Evolutionary conservation across 2,888 invertebrate species (phyloP).

Genomic region (Spialia ferax): DNA sequence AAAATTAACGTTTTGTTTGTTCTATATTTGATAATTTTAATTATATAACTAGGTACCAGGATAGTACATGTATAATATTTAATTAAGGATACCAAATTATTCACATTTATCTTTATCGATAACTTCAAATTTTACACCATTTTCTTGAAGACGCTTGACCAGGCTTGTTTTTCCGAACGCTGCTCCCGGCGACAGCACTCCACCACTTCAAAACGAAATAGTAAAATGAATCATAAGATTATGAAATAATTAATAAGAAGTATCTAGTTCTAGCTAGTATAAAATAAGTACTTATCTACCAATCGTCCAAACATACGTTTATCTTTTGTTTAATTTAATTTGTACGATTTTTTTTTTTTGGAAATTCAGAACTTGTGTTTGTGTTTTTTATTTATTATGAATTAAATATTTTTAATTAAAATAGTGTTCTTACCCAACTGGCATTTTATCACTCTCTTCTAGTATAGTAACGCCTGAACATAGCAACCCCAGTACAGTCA

Average conservation of each 20-base stretch:
- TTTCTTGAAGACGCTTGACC: slow-evolving; percentile 16
- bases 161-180: slow-evolving; percentile 15
- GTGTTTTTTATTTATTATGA: too few relatives aligned
- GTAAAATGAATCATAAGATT: not conserved
- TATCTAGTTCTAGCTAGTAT: too few relatives aligned
- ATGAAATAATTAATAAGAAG: not conserved
- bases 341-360: too few relatives aligned
- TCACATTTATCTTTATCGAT: slow-evolving; percentile 2
- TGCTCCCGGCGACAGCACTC: slow-evolving; percentile 16
- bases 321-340: too few relatives aligned
- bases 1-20: too few relatives aligned
- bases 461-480: slow-evolving; percentile 1
- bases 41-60: too few relatives aligned
- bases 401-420: not conserved
- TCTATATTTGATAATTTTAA: too few relatives aligned
- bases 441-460: not conserved
- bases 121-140: slow-evolving; percentile 15
- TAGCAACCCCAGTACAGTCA: slow-evolving; percentile 2
- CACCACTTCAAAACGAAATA: slow-evolving; percentile 1
- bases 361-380: too few relatives aligned
- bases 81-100: not conserved
- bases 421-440: not conserved
- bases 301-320: too few relatives aligned
- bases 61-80: too few relatives aligned
- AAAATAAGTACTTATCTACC: too few relatives aligned